These are phyloP conservation scores for Drosophila novamexicana DNA, from an alignment of 1,140 invertebrate genomes.

Conservation along the genomic window DNA sequence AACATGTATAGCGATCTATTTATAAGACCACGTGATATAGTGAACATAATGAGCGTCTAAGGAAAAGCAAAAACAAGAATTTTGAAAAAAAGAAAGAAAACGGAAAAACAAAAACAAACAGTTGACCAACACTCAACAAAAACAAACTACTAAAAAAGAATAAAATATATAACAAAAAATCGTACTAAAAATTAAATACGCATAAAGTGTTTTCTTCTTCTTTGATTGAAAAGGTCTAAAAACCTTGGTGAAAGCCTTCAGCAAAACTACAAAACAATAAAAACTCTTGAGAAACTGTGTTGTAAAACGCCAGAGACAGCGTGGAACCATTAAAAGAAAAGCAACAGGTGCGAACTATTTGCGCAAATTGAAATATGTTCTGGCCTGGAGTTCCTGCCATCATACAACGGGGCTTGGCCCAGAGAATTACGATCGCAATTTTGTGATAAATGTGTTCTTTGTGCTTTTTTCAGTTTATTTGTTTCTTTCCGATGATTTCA, in stretches of 20 bases:
- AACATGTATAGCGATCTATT: slow-evolving; percentile 46
- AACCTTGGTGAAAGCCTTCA: slow-evolving; percentile 20
- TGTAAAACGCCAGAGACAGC: not conserved
- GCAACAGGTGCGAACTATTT: slow-evolving; percentile 11
- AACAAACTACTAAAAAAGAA: slow-evolving; percentile 72
- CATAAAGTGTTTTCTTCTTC: slow-evolving; percentile 33
- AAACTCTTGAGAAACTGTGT: not conserved
- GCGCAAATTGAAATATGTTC: slow-evolving; percentile 20
- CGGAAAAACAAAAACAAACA: slow-evolving; percentile 34
- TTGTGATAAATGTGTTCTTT: slow-evolving; percentile 1
- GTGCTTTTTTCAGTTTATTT: not conserved
- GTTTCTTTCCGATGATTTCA: not conserved
- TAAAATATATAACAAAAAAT: slow-evolving; percentile 64
- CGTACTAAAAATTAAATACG: slow-evolving; percentile 69
- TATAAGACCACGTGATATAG: slow-evolving; percentile 80
- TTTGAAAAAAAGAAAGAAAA: slow-evolving; percentile 48
- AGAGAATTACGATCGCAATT: not conserved
- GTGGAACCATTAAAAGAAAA: not conserved
- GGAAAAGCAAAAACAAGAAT: slow-evolving; percentile 48
- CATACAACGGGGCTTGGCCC: slow-evolving; percentile 2
- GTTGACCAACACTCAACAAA: slow-evolving; percentile 50
- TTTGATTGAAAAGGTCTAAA: slow-evolving; percentile 8
- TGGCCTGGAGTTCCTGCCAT: not conserved
- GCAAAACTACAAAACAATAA: not conserved
- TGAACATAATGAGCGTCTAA: slow-evolving; percentile 78